Percentiles rank a stretch among this genome's conserved stretches.
These are phyloP conservation scores for Antennarius striatus DNA, from an alignment of 2,113 vertebrate genomes.

Conservation along the genomic window DNA sequence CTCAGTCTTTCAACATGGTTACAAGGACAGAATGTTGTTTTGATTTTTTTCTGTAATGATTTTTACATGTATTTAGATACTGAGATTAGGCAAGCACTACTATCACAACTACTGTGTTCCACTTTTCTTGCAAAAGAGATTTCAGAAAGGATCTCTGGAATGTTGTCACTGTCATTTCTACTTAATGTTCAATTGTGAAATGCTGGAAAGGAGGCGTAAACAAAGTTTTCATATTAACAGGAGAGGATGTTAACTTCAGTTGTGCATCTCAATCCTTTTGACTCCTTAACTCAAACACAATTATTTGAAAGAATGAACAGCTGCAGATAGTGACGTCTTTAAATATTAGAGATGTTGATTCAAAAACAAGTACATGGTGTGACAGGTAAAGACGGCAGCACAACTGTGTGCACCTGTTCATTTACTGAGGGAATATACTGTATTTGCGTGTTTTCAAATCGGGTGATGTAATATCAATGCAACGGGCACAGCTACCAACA, in stretches of 20 bases:
- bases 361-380: too few relatives aligned
- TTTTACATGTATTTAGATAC: neutral
- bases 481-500: constrained; percentile 27
- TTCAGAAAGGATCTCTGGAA: too few relatives aligned
- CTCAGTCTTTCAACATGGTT: too few relatives aligned
- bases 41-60: too few relatives aligned
- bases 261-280: constrained; percentile 3
- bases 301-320: neutral
- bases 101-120: too few relatives aligned
- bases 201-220: too few relatives aligned
- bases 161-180: neutral
- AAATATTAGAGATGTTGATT: constrained; percentile 1
- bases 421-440: constrained; percentile 4
- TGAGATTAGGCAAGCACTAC: neutral
- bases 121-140: too few relatives aligned
- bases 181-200: too few relatives aligned
- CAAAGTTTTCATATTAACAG: too few relatives aligned
- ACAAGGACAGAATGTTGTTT: too few relatives aligned
- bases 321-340: neutral
- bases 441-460: constrained; percentile 4
- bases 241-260: too few relatives aligned
- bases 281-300: neutral
- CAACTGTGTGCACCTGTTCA: constrained; percentile 26
- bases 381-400: neutral
- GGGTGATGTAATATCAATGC: constrained; percentile 50